These are phyloP conservation scores for Cyrtorhinus lividipennis DNA, from an alignment of 1,140 invertebrate species.

Conservation along the genomic window DNA sequence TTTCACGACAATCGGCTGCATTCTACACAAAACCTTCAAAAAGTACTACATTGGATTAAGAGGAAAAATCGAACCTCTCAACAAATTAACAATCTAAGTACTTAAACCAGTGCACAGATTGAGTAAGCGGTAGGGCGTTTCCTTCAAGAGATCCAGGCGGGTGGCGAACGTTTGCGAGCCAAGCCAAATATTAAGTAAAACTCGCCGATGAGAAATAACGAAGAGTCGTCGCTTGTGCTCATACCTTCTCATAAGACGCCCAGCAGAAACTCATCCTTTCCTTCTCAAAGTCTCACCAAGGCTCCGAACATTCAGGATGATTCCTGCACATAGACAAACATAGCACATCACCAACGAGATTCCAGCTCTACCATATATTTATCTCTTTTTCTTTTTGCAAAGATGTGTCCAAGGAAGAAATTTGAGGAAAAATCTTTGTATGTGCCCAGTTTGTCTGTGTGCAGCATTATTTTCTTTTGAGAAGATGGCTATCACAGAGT, in stretches of 20 bases:
- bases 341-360: constrained; percentile 14
- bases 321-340: constrained; percentile 23
- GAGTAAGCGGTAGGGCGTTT: too few relatives aligned
- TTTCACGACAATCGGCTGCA: too few relatives aligned
- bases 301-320: background rate
- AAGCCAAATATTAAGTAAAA: background rate
- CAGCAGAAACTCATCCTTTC: background rate
- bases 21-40: too few relatives aligned
- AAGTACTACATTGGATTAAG: too few relatives aligned
- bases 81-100: too few relatives aligned
- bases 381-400: constrained; percentile 14
- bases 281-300: background rate
- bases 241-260: background rate
- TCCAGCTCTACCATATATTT: constrained; percentile 12
- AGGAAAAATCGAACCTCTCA: too few relatives aligned
- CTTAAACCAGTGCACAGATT: too few relatives aligned
- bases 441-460: constrained; percentile 22
- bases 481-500: background rate
- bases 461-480: constrained; percentile 13
- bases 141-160: too few relatives aligned
- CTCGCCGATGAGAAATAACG: too few relatives aligned
- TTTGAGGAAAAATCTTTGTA: constrained; percentile 1
- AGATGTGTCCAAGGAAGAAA: constrained; percentile 3
- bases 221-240: background rate
- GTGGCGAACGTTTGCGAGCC: background rate